A percentile compares a stretch with the other conserved stretches of the same genome.
Conservation (phyloP, 1,140 invertebrate genomes). For the Laodelphax striatellus region DNA sequence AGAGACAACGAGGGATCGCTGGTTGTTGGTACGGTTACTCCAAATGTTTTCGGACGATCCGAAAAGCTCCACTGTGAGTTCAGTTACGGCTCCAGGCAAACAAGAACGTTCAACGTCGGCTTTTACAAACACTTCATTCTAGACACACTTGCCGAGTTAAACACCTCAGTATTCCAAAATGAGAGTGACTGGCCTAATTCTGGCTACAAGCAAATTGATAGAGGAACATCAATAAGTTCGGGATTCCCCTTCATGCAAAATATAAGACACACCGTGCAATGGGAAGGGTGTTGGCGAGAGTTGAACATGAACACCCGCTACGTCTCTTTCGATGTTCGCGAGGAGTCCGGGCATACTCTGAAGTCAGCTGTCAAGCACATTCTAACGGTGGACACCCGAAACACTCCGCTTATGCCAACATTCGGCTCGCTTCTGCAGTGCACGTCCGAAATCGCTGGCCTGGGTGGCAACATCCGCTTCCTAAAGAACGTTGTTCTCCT, state of each 20-base stretch:
- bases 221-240: constrained; percentile 34
- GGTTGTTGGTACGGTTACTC: constrained; percentile 51
- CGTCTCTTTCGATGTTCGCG: constrained; percentile 64
- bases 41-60: constrained; percentile 72
- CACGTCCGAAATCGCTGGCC: constrained; percentile 66
- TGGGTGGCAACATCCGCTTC: constrained; percentile 78
- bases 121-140: constrained; percentile 62
- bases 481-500: constrained; percentile 68
- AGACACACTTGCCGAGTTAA: constrained; percentile 43
- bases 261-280: constrained; percentile 66
- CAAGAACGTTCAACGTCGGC: constrained; percentile 56
- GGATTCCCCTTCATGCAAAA: not conserved
- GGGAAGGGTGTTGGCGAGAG: constrained; percentile 70
- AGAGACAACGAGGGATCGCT: constrained; percentile 81
- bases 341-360: constrained; percentile 71
- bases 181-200: constrained; percentile 66
- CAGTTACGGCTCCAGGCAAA: constrained; percentile 54
- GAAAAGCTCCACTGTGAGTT: constrained; percentile 68
- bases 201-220: constrained; percentile 56
- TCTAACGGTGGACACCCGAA: constrained; percentile 61
- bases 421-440: constrained; percentile 54
- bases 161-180: constrained; percentile 54
- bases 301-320: constrained; percentile 47
- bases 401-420: constrained; percentile 65
- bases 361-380: constrained; percentile 76